A percentile compares a stretch with the other conserved stretches of the same genome.
Evolutionary conservation across 2,113 vertebrate species (phyloP).

Genomic region (Brachyhypopomus occidentalis): DNA sequence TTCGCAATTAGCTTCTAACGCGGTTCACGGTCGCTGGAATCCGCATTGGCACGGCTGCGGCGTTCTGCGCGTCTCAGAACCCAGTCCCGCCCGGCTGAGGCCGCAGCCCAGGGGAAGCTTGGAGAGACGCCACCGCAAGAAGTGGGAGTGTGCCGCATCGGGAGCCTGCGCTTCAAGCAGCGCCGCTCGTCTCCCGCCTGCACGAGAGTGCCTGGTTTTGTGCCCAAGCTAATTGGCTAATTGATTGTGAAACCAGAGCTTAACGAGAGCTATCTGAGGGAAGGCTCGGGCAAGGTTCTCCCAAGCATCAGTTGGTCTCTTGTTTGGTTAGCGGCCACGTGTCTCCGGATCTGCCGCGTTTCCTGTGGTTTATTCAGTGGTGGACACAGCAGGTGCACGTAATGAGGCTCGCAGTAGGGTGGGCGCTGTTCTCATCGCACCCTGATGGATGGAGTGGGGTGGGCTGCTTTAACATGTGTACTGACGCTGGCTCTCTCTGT

Average conservation of each 20-base stretch:
- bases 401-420: constrained; percentile 41
- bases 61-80: background rate
- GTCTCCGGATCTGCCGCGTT: background rate
- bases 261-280: background rate
- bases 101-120: background rate
- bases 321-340: background rate
- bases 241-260: constrained; percentile 2
- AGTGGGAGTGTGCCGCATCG: background rate
- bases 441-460: constrained; percentile 65
- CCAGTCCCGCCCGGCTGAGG: background rate
- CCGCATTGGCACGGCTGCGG: background rate
- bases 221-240: background rate
- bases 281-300: background rate
- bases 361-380: constrained; percentile 20
- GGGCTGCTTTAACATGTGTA: constrained; percentile 56
- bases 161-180: background rate
- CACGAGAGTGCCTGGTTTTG: background rate
- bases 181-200: background rate
- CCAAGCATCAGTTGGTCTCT: background rate
- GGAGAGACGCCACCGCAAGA: background rate
- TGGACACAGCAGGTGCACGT: constrained; percentile 40
- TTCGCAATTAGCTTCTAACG: too few species aligned
- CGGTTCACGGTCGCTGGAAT: too few species aligned
- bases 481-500: constrained; percentile 45
- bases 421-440: constrained; percentile 52